These are phyloP conservation scores for Sitobion miscanthi DNA, from an alignment of 1,140 invertebrate genomes.

Conservation along the genomic window DNA sequence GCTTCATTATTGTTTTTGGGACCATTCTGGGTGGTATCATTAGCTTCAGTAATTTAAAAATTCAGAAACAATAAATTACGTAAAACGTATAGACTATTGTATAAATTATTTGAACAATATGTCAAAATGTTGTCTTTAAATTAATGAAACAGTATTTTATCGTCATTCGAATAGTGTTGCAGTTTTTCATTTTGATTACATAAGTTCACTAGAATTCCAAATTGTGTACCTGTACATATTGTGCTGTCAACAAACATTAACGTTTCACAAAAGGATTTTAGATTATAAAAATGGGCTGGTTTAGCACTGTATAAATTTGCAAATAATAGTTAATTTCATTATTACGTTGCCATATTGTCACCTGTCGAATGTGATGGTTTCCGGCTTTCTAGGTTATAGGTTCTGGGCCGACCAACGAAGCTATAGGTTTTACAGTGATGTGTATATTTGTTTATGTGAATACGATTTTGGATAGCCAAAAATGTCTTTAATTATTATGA, in stretches of 20 bases:
- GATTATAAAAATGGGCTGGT: background rate
- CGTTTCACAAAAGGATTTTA: background rate
- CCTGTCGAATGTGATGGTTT: background rate
- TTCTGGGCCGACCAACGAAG: background rate
- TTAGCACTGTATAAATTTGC: background rate
- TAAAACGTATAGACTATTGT: background rate
- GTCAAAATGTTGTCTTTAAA: background rate
- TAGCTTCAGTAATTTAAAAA: background rate
- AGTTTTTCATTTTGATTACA: background rate
- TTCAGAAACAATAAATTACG: background rate
- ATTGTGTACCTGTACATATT: background rate
- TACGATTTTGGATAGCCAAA: background rate
- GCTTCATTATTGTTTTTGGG: background rate
- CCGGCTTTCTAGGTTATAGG: background rate
- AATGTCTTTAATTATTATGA: background rate
- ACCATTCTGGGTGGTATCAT: background rate
- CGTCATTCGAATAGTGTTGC: background rate
- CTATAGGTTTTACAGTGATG: background rate
- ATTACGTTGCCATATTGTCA: background rate
- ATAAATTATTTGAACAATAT: background rate
- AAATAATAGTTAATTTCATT: background rate
- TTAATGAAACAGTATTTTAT: background rate
- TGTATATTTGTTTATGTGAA: background rate
- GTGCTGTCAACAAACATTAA: background rate
- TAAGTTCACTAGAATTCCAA: background rate